Evolutionary conservation across 2,888 invertebrate genomes (phyloP), one percentile per base, ranked within the genome.

Genomic region (Alentia gelatinosa): DNA sequence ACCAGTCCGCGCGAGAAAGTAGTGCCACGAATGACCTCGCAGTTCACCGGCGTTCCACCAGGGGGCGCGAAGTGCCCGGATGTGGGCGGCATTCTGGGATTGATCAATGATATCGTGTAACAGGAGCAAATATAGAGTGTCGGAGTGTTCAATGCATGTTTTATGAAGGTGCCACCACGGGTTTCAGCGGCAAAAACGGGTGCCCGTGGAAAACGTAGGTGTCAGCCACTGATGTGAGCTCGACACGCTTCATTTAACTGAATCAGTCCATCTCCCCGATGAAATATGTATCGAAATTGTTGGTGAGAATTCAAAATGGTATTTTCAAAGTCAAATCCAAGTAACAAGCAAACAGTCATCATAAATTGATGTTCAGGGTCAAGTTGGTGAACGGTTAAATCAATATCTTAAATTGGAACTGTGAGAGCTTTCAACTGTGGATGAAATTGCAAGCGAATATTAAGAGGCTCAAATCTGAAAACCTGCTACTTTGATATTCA

Each of bases 51-150:
- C 39, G 79, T 4, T 19, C 35, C 39, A 37, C 79, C 33, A 33
- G 1, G 79, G 23, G 37, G 79, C 79, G 79, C 35, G 12, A 7
- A n/a, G 23, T 79, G 79, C 79, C 79, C 79, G 79, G 39, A 79
- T 37, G 79, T 15, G n/a, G 79, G 79, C 1, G 79, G 79, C 19
- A 3, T 23, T 7, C 79, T 3, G 37, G 12, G 35, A 79, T 79
- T 39, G 79, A 79, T 79, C 79, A 23, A 15, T 9, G 1, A 35
- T 26, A 37, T 9, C 12, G 35, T 12, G 79, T 19, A 79, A 79
- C 39, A 39, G 79, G 79, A 79, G 79, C 79, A 79, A 79, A 79
- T 79, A 79, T 79, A 23, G 79, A 79, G 1, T 35, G 35, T 35
- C 3, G 79, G 5, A 74, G 3, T 5, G 39, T 33, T 79, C 37